These are phyloP conservation scores for Oreochromis mossambicus DNA, from an alignment of 2,797 vertebrate genomes.

Conservation along the genomic window DNA sequence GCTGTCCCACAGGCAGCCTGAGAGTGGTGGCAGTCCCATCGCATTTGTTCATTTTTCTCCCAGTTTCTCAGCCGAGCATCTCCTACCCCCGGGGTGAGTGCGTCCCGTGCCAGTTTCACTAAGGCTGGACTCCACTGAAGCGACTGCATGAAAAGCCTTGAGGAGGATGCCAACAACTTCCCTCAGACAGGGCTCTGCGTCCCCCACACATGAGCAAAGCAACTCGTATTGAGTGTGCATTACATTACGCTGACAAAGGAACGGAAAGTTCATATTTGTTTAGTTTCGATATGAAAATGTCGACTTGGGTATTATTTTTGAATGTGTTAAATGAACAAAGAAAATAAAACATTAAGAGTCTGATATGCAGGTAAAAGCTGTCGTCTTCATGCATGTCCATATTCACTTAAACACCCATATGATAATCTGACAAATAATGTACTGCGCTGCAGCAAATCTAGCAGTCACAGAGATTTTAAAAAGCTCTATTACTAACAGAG, in stretches of 20 bases:
- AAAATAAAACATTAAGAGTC: background rate
- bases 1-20: slow-evolving; percentile 67
- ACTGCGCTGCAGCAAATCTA: background rate
- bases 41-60: slow-evolving; percentile 76
- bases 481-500: background rate
- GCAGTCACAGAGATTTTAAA: background rate
- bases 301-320: background rate
- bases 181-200: slow-evolving; percentile 43
- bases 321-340: background rate
- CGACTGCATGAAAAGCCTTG: slow-evolving; percentile 72
- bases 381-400: background rate
- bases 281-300: background rate
- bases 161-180: slow-evolving; percentile 72
- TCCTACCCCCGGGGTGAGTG: slow-evolving; percentile 63
- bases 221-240: slow-evolving; percentile 16
- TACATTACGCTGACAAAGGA: background rate
- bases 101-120: slow-evolving; percentile 69
- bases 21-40: slow-evolving; percentile 76
- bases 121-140: slow-evolving; percentile 72
- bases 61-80: slow-evolving; percentile 62
- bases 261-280: background rate
- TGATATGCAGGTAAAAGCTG: no score
- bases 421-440: background rate
- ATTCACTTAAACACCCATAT: background rate
- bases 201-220: slow-evolving; percentile 40